These are phyloP conservation scores for Frieseomelitta varia DNA, from an alignment of 1,140 invertebrate species.

Conservation along the genomic window DNA sequence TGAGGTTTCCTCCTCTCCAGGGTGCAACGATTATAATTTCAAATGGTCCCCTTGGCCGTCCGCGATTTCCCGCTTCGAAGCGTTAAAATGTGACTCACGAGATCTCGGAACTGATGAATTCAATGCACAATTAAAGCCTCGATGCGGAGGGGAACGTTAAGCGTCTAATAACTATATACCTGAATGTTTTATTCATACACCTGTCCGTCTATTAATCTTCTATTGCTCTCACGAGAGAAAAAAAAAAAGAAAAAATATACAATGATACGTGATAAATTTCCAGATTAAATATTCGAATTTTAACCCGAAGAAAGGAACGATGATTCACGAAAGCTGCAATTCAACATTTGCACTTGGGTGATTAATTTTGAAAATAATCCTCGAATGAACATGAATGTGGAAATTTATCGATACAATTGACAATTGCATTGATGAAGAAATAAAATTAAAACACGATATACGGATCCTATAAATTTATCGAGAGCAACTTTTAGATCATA, in stretches of 20 bases:
- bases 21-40: conserved; percentile 42
- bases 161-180: conserved; percentile 27
- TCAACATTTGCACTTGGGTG: no score
- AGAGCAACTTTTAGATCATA: no score
- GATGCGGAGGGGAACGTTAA: conserved; percentile 11
- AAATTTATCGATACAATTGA: no score
- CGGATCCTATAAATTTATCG: no score
- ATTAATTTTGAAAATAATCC: no score
- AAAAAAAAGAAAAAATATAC: neutral
- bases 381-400: no score
- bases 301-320: neutral
- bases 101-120: conserved; percentile 45
- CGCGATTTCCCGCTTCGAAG: conserved; percentile 10
- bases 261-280: neutral
- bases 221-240: neutral
- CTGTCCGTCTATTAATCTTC: neutral
- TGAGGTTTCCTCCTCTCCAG: neutral
- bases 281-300: neutral
- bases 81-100: conserved; percentile 48
- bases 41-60: conserved; percentile 10
- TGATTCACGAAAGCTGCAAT: neutral
- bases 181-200: conserved; percentile 41
- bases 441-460: no score
- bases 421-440: no score
- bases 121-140: conserved; percentile 42